phyloP scores from a whole-genome alignment of 1,140 invertebrate genomes.

The Procambarus clarkii region DNA sequence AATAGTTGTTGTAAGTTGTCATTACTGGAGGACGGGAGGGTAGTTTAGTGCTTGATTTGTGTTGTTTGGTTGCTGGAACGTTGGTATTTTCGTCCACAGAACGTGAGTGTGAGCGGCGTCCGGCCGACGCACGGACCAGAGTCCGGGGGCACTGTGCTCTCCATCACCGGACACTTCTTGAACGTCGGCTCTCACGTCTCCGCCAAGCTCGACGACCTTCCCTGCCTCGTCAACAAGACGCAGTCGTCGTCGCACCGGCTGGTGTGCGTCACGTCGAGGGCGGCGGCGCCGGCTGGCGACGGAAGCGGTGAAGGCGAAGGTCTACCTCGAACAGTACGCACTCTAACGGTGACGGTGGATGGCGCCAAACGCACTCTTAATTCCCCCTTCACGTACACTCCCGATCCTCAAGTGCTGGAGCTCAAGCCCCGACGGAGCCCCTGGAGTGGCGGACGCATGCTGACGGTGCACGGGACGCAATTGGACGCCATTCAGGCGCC shows the following conservation, averaged over 20 bases:
- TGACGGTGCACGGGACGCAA: constrained; percentile 94
- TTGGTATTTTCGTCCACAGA: constrained; percentile 74
- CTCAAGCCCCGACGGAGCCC: constrained; percentile 92
- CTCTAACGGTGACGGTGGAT: constrained; percentile 84
- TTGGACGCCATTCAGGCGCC: constrained; percentile 84
- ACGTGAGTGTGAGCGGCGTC: constrained; percentile 87
- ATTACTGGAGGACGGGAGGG: too few relatives aligned
- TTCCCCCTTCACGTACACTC: constrained; percentile 90
- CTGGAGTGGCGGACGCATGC: constrained; percentile 92
- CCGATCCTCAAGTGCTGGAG: constrained; percentile 94
- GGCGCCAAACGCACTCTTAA: constrained; percentile 84
- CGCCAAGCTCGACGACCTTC: constrained; percentile 90
- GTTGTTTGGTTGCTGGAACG: neutral
- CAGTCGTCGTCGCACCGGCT: constrained; percentile 72
- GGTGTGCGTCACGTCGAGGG: constrained; percentile 87
- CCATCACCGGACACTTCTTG: constrained; percentile 91
- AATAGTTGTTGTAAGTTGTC: too few relatives aligned
- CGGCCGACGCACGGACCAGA: constrained; percentile 91
- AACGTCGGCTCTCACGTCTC: constrained; percentile 94
- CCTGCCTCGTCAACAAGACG: constrained; percentile 88
- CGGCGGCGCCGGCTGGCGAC: constrained; percentile 85
- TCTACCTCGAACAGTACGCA: constrained; percentile 33
- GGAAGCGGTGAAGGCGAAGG: constrained; percentile 60
- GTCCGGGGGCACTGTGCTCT: constrained; percentile 94
- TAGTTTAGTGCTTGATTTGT: neutral